phyloP scores from a whole-genome alignment of 1,140 invertebrate species.

The Geopemphigus sp. region DNA sequence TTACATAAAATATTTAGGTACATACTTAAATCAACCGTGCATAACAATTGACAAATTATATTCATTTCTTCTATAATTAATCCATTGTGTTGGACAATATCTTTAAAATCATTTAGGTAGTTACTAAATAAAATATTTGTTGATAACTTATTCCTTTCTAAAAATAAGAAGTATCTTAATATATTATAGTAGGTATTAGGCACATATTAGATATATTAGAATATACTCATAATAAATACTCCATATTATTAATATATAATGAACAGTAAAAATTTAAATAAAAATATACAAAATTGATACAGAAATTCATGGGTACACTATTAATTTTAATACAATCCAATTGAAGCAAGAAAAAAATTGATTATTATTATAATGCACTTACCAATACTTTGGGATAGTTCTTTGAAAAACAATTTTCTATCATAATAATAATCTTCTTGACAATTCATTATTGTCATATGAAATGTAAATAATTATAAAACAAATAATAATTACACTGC shows the following conservation, averaged over 20 bases:
- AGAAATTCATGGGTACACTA: too few relatives aligned
- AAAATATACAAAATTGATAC: too few relatives aligned
- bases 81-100: conserved; percentile 40
- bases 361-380: background rate
- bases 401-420: conserved; percentile 24
- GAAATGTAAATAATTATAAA: too few relatives aligned
- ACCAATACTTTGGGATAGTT: conserved; percentile 28
- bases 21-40: conserved; percentile 38
- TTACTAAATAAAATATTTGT: conserved; percentile 26
- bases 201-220: too few relatives aligned
- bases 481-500: too few relatives aligned
- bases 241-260: too few relatives aligned
- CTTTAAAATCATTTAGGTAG: conserved; percentile 42
- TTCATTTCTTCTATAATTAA: conserved; percentile 26
- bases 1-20: background rate
- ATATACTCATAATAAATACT: too few relatives aligned
- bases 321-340: too few relatives aligned
- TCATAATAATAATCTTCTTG: conserved; percentile 15
- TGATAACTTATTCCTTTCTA: conserved; percentile 36
- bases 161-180: background rate
- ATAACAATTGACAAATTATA: conserved; percentile 35
- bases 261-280: too few relatives aligned
- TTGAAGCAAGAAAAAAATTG: background rate
- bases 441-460: background rate
- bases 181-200: too few relatives aligned